Conservation (phyloP, 2,888 invertebrate species). For the Agrochola macilenta region DNA sequence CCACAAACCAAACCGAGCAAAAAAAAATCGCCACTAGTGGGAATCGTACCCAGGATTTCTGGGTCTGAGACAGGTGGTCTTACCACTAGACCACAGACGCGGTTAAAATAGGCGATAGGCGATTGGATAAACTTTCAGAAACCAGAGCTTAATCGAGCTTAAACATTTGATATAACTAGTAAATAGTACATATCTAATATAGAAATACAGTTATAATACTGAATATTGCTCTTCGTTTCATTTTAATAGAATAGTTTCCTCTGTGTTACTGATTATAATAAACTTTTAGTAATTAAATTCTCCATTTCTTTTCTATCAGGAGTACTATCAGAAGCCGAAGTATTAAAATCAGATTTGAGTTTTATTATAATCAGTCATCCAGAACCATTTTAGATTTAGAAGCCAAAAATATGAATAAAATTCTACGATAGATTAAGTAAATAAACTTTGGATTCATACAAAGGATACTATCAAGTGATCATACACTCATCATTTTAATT, state of each 20-base stretch:
- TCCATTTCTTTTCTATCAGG: not conserved
- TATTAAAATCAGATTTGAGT: not conserved
- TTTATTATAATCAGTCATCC: slow-evolving; percentile 30
- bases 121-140: slow-evolving; percentile 17
- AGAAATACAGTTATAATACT: slow-evolving; percentile 49
- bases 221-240: slow-evolving; percentile 61
- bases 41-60: too few species aligned
- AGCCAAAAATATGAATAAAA: slow-evolving; percentile 26
- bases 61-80: too few species aligned
- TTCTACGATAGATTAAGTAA: slow-evolving; percentile 33
- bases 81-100: too few species aligned
- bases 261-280: slow-evolving; percentile 15
- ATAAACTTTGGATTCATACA: slow-evolving; percentile 1
- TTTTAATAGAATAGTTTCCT: slow-evolving; percentile 2
- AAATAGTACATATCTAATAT: slow-evolving; percentile 9
- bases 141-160: not conserved
- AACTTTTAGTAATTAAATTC: not conserved
- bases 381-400: slow-evolving; percentile 19
- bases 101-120: too few species aligned
- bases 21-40: too few species aligned
- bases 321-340: not conserved
- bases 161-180: slow-evolving; percentile 1
- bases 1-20: too few species aligned
- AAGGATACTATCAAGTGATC: slow-evolving; percentile 19
- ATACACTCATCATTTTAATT: not conserved